phyloP scores from a whole-genome alignment of 2,797 vertebrate genomes.

The Rhabdomys pumilio region DNA sequence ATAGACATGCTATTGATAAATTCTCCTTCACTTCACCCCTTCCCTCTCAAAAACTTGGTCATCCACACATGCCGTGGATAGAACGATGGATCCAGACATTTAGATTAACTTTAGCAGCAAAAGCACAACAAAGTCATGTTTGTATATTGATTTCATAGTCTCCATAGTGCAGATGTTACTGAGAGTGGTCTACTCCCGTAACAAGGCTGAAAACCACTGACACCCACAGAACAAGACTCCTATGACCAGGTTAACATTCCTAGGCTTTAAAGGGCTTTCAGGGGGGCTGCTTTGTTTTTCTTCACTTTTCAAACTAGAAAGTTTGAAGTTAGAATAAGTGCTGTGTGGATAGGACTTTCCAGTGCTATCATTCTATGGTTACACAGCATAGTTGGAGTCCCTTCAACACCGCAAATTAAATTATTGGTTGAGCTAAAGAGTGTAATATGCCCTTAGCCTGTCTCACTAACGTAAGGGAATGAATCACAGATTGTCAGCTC shows the following conservation, averaged over 20 bases:
- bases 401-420: neutral
- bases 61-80: neutral
- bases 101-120: neutral
- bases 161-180: neutral
- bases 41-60: neutral
- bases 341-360: conserved; percentile 1
- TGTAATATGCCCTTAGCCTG: neutral
- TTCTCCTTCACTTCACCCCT: neutral
- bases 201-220: neutral
- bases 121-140: neutral
- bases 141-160: neutral
- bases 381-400: neutral
- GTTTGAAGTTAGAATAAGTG: conserved; percentile 27
- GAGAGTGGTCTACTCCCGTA: neutral
- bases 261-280: neutral
- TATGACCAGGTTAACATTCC: neutral
- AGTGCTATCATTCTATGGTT: neutral
- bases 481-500: neutral
- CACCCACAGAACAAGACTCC: neutral
- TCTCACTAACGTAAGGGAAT: neutral
- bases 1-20: neutral
- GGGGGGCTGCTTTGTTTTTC: neutral
- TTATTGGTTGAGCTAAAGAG: neutral
- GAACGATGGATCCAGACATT: neutral
- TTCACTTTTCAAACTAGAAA: neutral